A percentile compares a stretch with the other conserved stretches of the same genome.
Evolutionary conservation across 2,888 invertebrate species (phyloP).

Genomic region (Cosmia trapezina): DNA sequence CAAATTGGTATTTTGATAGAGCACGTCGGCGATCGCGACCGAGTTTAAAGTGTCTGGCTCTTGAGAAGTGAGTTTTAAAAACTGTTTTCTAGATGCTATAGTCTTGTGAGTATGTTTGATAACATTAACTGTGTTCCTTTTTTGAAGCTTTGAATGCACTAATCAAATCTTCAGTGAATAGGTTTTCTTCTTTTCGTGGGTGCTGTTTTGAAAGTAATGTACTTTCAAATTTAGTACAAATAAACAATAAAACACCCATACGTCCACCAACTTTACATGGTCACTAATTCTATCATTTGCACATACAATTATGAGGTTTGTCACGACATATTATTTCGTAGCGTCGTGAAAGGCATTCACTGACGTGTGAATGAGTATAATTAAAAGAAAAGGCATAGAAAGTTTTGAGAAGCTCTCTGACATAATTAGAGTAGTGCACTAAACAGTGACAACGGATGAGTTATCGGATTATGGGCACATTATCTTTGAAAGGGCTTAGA

Average conservation of each 20-base stretch:
- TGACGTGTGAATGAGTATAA: constrained; percentile 69
- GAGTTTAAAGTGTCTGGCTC: constrained; percentile 28
- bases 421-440: constrained; percentile 54
- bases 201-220: constrained; percentile 11
- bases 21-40: constrained; percentile 53
- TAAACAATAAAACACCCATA: constrained; percentile 45
- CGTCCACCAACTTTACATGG: constrained; percentile 29
- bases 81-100: constrained; percentile 3
- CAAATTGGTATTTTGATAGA: constrained; percentile 51
- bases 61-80: constrained; percentile 38
- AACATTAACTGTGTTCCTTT: neutral
- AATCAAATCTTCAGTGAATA: neutral
- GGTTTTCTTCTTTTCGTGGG: neutral
- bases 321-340: constrained; percentile 60
- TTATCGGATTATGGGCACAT: constrained; percentile 59
- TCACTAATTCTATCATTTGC: constrained; percentile 55
- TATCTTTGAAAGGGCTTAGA: constrained; percentile 60
- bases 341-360: constrained; percentile 51
- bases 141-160: neutral
- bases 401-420: constrained; percentile 59
- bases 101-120: neutral
- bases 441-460: constrained; percentile 48
- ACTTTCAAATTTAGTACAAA: constrained; percentile 38
- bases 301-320: constrained; percentile 49
- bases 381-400: constrained; percentile 65